Base-by-base conservation (phyloP, 2,888 invertebrate genomes). In the Stenolophus ochropezus region DNA sequence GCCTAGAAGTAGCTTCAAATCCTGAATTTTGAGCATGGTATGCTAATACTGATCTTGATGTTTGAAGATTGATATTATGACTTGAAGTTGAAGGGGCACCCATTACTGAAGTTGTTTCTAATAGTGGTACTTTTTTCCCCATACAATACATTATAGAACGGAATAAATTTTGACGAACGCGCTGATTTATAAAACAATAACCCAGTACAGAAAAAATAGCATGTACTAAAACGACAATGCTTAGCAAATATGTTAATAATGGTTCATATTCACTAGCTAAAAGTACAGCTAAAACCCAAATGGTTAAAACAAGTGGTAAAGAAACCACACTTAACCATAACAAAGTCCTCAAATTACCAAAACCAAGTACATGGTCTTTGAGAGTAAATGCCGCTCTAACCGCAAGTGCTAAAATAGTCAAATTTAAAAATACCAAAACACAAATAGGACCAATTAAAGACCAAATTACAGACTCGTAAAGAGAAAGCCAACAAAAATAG, bases 381-480 rank as follows among this genome's bases (percentile, higher is more conserved):
- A 97, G 91, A 0, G 97, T 96, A 87, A 97, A 97, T 23, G 97
- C 97, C 0, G 98, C 98, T 83, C 95, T 92, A 2, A 98, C 94
- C 33, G 97, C 97, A 83, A 97, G 93, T 11, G 96, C 93, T 14
- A 98, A 92, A 83, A 96, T 94, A 25, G 94, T 91, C 2, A 98
- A 91, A 86, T 96, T 97, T 3, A 95, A 93, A 25, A 93, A 89
- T 0, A 96, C 95, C 86, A 95, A 93, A 82, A 94, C 92, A 33
- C 94, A 95, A 27, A 97, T 94, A 4, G 98, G 98, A 1, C 97
- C 96, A 84, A 98, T 96, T 86, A 98, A 92, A 91, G 97, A 96
- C 98, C 98, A 98, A 58, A 98, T 95, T 20, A 98, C 96, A 20
- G 96, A 94, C 88, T 98, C 97, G 88, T 97, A 96, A 53, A 97